Conservation (phyloP, 1,140 invertebrate genomes). For the Caerostris extrusa region DNA sequence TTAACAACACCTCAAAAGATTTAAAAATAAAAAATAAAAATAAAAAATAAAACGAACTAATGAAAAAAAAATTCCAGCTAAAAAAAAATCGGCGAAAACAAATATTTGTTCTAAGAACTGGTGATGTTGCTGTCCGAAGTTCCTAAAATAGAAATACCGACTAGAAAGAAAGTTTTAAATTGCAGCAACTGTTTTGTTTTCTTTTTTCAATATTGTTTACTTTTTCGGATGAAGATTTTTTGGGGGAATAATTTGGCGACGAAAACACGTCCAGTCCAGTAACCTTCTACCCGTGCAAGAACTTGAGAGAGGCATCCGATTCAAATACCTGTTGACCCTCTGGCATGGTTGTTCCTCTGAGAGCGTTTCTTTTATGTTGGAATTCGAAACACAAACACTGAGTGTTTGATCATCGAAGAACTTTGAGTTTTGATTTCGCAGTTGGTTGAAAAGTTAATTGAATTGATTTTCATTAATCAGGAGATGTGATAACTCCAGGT, state of each 20-base stretch:
- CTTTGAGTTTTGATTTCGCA: neutral
- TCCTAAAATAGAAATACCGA: neutral
- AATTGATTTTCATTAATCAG: neutral
- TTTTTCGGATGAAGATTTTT: neutral
- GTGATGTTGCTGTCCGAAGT: neutral
- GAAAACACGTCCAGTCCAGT: neutral
- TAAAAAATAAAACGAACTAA: neutral
- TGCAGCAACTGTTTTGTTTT: neutral
- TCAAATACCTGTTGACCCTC: slow-evolving; percentile 62
- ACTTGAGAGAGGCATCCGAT: slow-evolving; percentile 43
- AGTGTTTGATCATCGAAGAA: neutral
- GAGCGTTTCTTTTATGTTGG: neutral
- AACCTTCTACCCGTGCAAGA: slow-evolving; percentile 55
- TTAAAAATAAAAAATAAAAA: neutral
- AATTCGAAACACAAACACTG: neutral
- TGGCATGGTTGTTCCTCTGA: neutral
- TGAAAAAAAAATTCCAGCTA: neutral
- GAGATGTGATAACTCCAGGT: neutral
- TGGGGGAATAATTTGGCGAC: neutral
- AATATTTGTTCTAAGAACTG: slow-evolving; percentile 2
- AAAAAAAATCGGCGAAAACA: neutral
- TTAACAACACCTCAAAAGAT: neutral
- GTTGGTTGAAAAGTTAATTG: neutral
- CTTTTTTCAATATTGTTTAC: slow-evolving; percentile 26
- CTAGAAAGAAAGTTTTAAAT: neutral